These are phyloP conservation scores for Diloba caeruleocephala DNA, from an alignment of 2,888 invertebrate species.

Conservation along the genomic window DNA sequence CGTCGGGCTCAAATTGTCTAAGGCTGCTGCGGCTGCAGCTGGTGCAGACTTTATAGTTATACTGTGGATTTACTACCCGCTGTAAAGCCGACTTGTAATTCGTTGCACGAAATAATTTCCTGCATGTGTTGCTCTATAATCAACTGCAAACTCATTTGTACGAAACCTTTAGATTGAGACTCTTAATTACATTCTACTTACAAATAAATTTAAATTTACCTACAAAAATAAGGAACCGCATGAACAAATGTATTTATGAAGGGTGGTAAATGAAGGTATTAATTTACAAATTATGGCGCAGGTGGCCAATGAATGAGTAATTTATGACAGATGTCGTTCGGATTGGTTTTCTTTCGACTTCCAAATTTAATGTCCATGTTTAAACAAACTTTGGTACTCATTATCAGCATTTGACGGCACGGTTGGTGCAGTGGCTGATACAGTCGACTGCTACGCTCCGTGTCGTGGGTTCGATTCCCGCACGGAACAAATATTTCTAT, in stretches of 20 bases:
- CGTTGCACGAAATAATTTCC: conserved; percentile 28
- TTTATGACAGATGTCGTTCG: conserved; percentile 16
- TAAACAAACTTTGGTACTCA: neutral
- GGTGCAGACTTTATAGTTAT: conserved; percentile 43
- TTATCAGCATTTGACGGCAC: too few relatives aligned
- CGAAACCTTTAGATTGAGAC: neutral
- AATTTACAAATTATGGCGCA: conserved; percentile 26
- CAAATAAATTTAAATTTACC: conserved; percentile 5
- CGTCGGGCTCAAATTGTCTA: conserved; percentile 32
- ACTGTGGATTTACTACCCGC: conserved; percentile 48
- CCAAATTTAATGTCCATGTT: neutral
- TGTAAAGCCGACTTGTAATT: conserved; percentile 31
- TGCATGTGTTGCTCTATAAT: conserved; percentile 19
- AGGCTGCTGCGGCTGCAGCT: conserved; percentile 41
- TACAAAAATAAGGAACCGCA: conserved; percentile 23
- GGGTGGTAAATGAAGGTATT: conserved; percentile 24
- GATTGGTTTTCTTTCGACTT: neutral
- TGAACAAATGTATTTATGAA: conserved; percentile 1
- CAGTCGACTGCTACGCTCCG: too few relatives aligned
- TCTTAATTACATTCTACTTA: conserved; percentile 16
- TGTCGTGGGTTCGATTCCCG: too few relatives aligned
- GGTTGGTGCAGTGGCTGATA: too few relatives aligned
- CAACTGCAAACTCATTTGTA: conserved; percentile 9
- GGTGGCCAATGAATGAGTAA: conserved; percentile 27
- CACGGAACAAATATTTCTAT: too few relatives aligned